Evolutionary conservation across 2,888 invertebrate species (phyloP).

Genomic region (Chymomyza fuscimana): DNA sequence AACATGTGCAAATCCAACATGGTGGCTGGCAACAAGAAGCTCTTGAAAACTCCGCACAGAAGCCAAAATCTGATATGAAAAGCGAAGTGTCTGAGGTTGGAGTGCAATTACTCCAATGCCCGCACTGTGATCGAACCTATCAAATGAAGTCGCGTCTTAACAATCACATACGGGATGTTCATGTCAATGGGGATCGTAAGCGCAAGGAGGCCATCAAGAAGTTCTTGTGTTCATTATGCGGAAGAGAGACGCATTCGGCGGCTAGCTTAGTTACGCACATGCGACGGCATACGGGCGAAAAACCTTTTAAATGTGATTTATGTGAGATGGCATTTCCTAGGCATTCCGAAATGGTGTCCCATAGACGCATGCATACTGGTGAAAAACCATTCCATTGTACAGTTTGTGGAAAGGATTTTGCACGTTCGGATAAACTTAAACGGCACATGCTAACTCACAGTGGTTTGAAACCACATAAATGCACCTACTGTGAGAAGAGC

Average conservation of each 20-base stretch:
- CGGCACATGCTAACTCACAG: slow-evolving; percentile 82
- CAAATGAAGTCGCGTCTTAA: slow-evolving; percentile 65
- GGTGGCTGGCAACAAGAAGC: slow-evolving; percentile 70
- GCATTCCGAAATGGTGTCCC: slow-evolving; percentile 83
- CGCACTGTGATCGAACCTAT: slow-evolving; percentile 82
- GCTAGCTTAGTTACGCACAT: slow-evolving; percentile 84
- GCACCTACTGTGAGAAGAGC: slow-evolving; percentile 80
- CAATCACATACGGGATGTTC: slow-evolving; percentile 65
- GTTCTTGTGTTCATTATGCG: slow-evolving; percentile 83
- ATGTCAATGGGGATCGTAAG: slow-evolving; percentile 62
- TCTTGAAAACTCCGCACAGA: too few relatives aligned
- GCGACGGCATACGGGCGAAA: slow-evolving; percentile 84
- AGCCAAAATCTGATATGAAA: neutral
- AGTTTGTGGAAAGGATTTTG: slow-evolving; percentile 83
- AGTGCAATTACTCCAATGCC: slow-evolving; percentile 78
- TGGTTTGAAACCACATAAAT: slow-evolving; percentile 82
- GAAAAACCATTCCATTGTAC: slow-evolving; percentile 84
- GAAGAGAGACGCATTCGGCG: slow-evolving; percentile 82
- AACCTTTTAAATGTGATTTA: slow-evolving; percentile 82
- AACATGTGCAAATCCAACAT: slow-evolving; percentile 66
- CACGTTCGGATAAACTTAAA: slow-evolving; percentile 78
- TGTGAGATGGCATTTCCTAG: slow-evolving; percentile 81
- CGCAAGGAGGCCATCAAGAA: slow-evolving; percentile 79
- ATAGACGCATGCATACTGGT: slow-evolving; percentile 84
- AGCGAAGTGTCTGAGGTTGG: slow-evolving; percentile 24